Evolutionary conservation across 2,113 vertebrate genomes (phyloP), one percentile per base, ranked within the genome.

Genomic region (Turnix velox): DNA sequence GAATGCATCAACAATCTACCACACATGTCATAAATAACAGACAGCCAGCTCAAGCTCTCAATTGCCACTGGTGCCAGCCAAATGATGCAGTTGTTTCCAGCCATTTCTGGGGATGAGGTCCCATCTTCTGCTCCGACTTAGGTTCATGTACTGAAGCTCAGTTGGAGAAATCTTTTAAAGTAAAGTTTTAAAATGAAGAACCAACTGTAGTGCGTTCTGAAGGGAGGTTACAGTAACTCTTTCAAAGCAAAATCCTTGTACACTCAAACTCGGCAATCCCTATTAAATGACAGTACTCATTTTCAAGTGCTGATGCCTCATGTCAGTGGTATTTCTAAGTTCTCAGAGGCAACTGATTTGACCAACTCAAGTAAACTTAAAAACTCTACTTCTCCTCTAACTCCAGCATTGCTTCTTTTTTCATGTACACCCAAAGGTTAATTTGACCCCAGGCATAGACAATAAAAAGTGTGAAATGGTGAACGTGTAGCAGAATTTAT

Each of bases 61-160:
- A 6, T 11, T 33, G 23, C 14, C 1, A 1, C 25, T 11, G 16
- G 14, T 27, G 35, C 25, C 75, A 43, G 52, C 30, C 75, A 66
- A 80, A 69, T 49, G 28, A 7, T n/a, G 4, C 17, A 45, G 35
- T 1, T 49, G 42, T 42, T 31, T 16, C 11, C 40, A 74, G 43
- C 7, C 19, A 10, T 63, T 27, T 20, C 63, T 48, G 39, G 54
- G 12, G 54, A 9, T 2, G 4, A 33, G 7, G 6, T 16, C 79
- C 28, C 14, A 4, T 18, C 57, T 74, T 59, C 40, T 58, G 6
- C 19, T 84, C 11, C 8, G 15, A 8, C 18, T 71, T 39, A 40
- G 35, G 8, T 55, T 6, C 7, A 27, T 9, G 13, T 7, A 28
- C 35, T 1, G 7, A 65, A 1, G 4, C 62, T 10, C n/a, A 35